Evolutionary conservation across 2,888 invertebrate genomes (phyloP).

Genomic region (Tinea semifulvella): DNA sequence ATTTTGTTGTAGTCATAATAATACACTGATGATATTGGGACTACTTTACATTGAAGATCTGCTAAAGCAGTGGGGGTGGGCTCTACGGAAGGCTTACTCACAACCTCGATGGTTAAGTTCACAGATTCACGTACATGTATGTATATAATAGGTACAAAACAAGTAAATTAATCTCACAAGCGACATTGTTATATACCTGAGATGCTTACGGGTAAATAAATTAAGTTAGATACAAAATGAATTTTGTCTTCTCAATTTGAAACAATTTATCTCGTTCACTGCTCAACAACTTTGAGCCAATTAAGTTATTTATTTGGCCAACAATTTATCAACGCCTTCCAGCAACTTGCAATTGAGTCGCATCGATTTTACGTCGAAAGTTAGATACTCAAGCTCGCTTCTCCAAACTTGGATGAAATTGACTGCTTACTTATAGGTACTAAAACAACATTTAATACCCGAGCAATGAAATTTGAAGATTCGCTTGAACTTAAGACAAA

Average conservation of each 20-base stretch:
- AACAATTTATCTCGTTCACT: constrained; percentile 8
- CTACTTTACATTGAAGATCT: too few relatives aligned
- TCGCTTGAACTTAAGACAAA: too few relatives aligned
- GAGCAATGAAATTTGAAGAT: not conserved
- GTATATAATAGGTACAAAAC: too few relatives aligned
- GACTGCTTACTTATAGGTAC: not conserved
- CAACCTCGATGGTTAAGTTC: too few relatives aligned
- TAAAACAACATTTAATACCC: not conserved
- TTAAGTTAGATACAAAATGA: not conserved
- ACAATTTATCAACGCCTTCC: constrained; percentile 11
- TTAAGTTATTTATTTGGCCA: constrained; percentile 12
- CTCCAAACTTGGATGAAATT: constrained; percentile 1
- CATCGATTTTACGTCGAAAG: constrained; percentile 12
- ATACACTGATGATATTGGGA: too few relatives aligned
- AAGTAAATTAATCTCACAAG: too few relatives aligned
- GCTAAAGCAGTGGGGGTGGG: too few relatives aligned
- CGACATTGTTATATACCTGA: too few relatives aligned
- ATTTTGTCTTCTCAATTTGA: constrained; percentile 5
- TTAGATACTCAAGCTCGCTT: not conserved
- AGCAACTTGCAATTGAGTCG: constrained; percentile 8
- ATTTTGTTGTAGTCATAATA: too few relatives aligned
- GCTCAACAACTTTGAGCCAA: constrained; percentile 8
- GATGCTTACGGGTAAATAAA: too few relatives aligned
- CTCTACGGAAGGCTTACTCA: too few relatives aligned
- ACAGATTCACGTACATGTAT: too few relatives aligned